Percentiles rank a stretch among this genome's conserved stretches.
Conservation (phyloP, 2,797 vertebrate species). For the Pangasius macronema region DNA sequence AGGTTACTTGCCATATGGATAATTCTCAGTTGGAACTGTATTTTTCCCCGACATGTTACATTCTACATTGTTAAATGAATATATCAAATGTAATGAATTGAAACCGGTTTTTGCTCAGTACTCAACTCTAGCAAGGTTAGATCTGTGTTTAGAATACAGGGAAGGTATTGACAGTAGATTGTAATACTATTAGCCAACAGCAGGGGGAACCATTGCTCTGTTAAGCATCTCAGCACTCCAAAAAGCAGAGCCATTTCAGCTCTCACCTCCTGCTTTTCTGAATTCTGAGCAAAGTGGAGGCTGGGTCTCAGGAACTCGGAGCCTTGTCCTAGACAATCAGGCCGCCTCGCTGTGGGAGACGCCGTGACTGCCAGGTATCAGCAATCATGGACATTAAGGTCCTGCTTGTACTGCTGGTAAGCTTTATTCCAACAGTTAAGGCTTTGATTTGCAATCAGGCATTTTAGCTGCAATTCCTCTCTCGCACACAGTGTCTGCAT, state of each 20-base stretch:
- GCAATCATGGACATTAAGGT: slow-evolving; percentile 61
- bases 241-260: slow-evolving; percentile 50
- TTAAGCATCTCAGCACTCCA: slow-evolving; percentile 13
- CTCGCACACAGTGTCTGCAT: not conserved
- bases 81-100: not conserved
- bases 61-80: not conserved
- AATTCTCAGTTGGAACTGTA: not conserved
- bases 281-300: slow-evolving; percentile 45
- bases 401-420: slow-evolving; percentile 55
- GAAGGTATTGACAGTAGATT: not conserved
- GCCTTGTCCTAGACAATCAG: slow-evolving; percentile 57
- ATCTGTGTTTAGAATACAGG: not conserved
- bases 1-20: not conserved
- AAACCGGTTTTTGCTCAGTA: not conserved
- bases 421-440: slow-evolving; percentile 51
- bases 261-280: slow-evolving; percentile 39
- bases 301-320: slow-evolving; percentile 44
- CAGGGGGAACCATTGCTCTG: slow-evolving; percentile 51
- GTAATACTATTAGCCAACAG: slow-evolving; percentile 40
- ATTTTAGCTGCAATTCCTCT: slow-evolving; percentile 36
- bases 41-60: not conserved
- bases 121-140: not conserved
- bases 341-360: slow-evolving; percentile 50
- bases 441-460: slow-evolving; percentile 61
- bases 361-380: slow-evolving; percentile 45